Conservation (phyloP, 2,888 invertebrate genomes). For the Tenthredo scrophulariae region DNA sequence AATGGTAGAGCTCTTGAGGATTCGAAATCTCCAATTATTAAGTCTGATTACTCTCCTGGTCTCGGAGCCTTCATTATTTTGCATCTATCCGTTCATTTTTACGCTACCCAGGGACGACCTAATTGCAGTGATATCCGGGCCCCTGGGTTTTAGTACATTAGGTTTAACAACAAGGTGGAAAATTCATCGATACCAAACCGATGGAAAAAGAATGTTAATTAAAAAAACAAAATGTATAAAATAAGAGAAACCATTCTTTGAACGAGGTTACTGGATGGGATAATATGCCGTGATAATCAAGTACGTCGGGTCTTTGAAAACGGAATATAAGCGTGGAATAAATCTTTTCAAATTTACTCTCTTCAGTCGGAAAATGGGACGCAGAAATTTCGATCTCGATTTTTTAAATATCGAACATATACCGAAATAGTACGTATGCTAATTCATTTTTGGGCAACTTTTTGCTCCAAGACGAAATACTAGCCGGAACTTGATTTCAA, state of each 20-base stretch:
- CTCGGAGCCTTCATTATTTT: constrained; percentile 50
- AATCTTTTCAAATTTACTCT: not conserved
- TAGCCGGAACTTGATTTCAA: not conserved
- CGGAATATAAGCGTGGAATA: not conserved
- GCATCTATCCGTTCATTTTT: constrained; percentile 42
- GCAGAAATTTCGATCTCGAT: not conserved
- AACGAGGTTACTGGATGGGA: not conserved
- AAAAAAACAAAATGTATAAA: not conserved
- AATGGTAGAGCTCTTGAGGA: constrained; percentile 52
- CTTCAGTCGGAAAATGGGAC: not conserved
- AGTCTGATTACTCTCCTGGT: constrained; percentile 50
- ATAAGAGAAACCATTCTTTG: not conserved
- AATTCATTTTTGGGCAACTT: not conserved
- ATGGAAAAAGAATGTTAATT: not conserved
- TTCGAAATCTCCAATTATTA: constrained; percentile 54
- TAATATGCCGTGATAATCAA: not conserved
- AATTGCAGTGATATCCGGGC: not conserved
- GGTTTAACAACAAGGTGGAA: constrained; percentile 4
- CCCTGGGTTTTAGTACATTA: not conserved
- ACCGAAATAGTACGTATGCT: no score
- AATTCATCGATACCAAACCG: not conserved
- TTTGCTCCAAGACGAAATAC: not conserved
- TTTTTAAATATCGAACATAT: not conserved
- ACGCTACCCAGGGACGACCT: constrained; percentile 41
- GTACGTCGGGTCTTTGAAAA: not conserved